These are phyloP conservation scores for Eulacestoma nigropectus DNA, from an alignment of 2,113 vertebrate species.

Conservation along the genomic window DNA sequence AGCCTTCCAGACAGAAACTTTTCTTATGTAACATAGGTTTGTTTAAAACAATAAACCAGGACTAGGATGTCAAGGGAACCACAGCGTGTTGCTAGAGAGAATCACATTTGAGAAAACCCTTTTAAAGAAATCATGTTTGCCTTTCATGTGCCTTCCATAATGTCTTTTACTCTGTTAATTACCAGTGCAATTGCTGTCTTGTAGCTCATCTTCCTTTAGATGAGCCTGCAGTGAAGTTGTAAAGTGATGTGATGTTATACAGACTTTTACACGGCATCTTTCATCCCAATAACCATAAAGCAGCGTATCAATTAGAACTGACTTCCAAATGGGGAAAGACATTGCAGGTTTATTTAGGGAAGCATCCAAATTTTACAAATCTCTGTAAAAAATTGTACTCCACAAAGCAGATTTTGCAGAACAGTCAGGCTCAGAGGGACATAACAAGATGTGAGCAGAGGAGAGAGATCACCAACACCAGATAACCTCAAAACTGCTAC, in stretches of 20 bases:
- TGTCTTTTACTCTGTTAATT: constrained; percentile 1
- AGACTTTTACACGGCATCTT: neutral
- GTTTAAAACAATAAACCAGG: neutral
- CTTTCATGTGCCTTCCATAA: neutral
- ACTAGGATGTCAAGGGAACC: neutral
- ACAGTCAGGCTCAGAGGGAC: neutral
- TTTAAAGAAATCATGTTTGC: neutral
- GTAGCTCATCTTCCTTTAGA: neutral
- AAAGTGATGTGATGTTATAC: neutral
- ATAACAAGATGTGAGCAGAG: neutral
- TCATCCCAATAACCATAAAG: neutral
- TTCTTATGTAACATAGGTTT: neutral
- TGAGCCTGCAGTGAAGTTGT: neutral
- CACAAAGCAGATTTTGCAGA: neutral
- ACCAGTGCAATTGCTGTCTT: neutral
- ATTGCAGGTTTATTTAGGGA: neutral
- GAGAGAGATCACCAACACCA: neutral
- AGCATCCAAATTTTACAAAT: neutral
- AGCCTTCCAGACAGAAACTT: neutral
- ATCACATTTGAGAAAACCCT: neutral
- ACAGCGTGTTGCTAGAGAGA: neutral
- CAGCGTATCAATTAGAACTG: neutral
- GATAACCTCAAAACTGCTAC: neutral
- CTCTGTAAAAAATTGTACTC: neutral
- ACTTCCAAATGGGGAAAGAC: neutral